phyloP scores from a whole-genome alignment of 2,888 invertebrate species.

The Eledona agricola region DNA sequence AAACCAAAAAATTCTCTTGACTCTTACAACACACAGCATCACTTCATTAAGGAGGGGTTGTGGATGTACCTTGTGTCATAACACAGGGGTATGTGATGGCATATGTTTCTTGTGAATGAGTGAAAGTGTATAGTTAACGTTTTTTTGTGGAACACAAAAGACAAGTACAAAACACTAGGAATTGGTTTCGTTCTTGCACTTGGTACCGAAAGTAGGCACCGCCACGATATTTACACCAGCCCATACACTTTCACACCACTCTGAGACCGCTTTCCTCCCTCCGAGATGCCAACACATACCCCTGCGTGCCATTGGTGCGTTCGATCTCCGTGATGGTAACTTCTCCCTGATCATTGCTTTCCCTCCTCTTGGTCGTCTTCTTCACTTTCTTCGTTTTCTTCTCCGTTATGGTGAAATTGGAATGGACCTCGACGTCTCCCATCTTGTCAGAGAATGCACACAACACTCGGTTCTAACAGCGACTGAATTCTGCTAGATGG shows the following conservation, averaged over 20 bases:
- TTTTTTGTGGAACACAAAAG: slow-evolving; percentile 7
- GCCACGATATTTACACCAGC: slow-evolving; percentile 2
- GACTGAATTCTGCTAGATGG: slow-evolving; percentile 57
- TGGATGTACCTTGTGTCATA: slow-evolving; percentile 60
- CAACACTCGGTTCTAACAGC: slow-evolving; percentile 40
- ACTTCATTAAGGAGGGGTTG: no score
- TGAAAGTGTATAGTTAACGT: slow-evolving; percentile 30
- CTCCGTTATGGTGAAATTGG: slow-evolving; percentile 85
- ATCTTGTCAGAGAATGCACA: slow-evolving; percentile 63
- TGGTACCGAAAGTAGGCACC: neutral
- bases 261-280: slow-evolving; percentile 6
- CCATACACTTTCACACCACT: slow-evolving; percentile 43
- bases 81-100: slow-evolving; percentile 64
- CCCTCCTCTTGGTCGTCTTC: slow-evolving; percentile 86
- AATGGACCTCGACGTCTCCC: slow-evolving; percentile 92
- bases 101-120: slow-evolving; percentile 39
- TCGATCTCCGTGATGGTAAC: slow-evolving; percentile 84
- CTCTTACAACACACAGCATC: no score
- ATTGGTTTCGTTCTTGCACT: slow-evolving; percentile 9
- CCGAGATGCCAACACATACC: slow-evolving; percentile 79
- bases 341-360: slow-evolving; percentile 78
- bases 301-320: slow-evolving; percentile 72
- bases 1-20: no score
- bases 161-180: neutral
- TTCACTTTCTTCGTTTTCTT: slow-evolving; percentile 89